Evolutionary conservation across 2,113 vertebrate species (phyloP).

Genomic region (Leucopsar rothschildi): DNA sequence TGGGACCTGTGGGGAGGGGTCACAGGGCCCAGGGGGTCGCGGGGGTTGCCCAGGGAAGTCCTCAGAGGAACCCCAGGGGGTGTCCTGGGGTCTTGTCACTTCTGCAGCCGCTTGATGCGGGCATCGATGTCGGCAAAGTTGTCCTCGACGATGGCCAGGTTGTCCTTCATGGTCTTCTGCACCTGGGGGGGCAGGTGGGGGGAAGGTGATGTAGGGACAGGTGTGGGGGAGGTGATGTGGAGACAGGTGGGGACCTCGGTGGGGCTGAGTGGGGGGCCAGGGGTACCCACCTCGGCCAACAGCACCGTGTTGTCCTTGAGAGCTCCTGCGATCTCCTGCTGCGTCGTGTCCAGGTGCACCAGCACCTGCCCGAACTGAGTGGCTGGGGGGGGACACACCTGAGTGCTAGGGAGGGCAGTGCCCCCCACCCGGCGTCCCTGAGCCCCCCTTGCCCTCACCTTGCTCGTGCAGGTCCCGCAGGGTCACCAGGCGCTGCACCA

Average conservation of each 20-base stretch:
- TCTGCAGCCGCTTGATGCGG: background rate
- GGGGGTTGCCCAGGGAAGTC: background rate
- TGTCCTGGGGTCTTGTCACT: background rate
- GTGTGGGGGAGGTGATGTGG: background rate
- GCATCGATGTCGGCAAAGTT: background rate
- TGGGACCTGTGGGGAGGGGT: background rate
- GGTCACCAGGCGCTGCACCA: background rate
- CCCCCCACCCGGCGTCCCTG: accelerated
- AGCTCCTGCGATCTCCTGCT: background rate
- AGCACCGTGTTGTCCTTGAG: background rate
- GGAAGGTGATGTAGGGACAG: background rate
- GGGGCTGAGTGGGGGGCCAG: background rate
- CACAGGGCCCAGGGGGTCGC: background rate
- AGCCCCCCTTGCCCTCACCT: background rate
- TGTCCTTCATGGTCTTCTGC: background rate
- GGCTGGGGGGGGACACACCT: background rate
- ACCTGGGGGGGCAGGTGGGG: background rate
- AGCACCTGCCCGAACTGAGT: background rate
- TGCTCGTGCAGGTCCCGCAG: background rate
- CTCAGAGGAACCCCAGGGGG: background rate
- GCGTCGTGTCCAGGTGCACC: background rate
- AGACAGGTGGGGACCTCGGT: background rate
- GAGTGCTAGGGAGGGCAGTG: background rate
- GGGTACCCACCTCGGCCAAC: background rate
- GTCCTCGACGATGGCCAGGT: background rate